Conservation (phyloP, 2,113 vertebrate species). For the Melanerpes aurifrons region DNA sequence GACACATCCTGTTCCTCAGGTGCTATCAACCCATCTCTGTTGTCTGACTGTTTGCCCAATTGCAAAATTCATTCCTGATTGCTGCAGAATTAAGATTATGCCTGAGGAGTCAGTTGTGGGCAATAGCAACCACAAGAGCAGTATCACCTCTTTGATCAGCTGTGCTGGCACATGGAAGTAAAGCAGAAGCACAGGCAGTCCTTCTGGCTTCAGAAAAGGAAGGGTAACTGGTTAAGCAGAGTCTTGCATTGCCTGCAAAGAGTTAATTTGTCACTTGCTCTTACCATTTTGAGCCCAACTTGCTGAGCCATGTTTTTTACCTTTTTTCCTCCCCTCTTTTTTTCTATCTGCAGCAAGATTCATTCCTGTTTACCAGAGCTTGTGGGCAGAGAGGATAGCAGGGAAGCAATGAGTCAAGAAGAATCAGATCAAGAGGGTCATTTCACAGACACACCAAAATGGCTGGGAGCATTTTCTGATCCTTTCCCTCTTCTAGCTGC, state of each 20-base stretch:
- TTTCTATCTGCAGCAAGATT: background rate
- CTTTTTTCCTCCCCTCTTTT: background rate
- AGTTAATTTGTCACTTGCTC: background rate
- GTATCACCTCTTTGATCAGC: background rate
- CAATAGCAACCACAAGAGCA: background rate
- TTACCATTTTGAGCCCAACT: background rate
- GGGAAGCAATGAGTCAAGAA: background rate
- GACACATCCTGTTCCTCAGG: accelerated
- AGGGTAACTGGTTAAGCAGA: background rate
- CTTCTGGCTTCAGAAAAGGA: background rate
- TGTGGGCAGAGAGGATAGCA: background rate
- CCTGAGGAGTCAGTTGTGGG: background rate
- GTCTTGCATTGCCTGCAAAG: background rate
- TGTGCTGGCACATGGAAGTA: background rate
- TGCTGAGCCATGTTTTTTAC: background rate
- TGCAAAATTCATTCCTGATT: background rate
- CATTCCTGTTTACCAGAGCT: background rate
- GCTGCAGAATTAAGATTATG: background rate
- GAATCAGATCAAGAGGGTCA: constrained; percentile 12
- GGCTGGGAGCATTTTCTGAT: background rate
- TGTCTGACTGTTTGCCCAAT: background rate
- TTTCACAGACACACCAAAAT: background rate
- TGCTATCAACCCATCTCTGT: background rate
- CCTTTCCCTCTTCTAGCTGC: background rate
- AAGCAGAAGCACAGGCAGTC: background rate